Conservation (phyloP, 2,113 vertebrate species). For the Gymnobelideus leadbeateri region DNA sequence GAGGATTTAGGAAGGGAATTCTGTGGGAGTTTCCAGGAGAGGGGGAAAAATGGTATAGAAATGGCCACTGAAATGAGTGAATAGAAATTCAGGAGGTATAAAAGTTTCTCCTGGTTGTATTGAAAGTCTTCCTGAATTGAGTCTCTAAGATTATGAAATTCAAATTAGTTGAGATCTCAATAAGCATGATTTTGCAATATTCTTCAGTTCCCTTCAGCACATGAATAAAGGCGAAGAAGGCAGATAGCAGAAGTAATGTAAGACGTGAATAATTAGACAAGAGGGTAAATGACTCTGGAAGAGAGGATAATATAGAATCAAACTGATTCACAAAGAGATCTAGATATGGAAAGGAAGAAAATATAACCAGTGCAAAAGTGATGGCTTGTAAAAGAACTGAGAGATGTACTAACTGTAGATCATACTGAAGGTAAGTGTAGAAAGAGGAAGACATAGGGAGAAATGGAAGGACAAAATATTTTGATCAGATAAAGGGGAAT, state of each 20-base stretch:
- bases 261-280: not conserved
- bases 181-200: not conserved
- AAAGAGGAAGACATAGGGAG: not conserved
- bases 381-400: not conserved
- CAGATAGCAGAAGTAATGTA: not conserved
- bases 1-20: not conserved
- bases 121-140: not conserved
- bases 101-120: not conserved
- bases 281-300: not conserved
- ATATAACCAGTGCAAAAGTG: not conserved
- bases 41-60: not conserved
- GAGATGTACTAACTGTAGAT: conserved; percentile 67
- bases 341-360: not conserved
- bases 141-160: not conserved
- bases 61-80: not conserved
- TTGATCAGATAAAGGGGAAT: not conserved
- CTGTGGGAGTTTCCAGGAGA: not conserved
- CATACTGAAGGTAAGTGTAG: conserved; percentile 39
- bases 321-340: not conserved
- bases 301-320: not conserved
- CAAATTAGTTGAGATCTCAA: not conserved
- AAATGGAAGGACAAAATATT: not conserved
- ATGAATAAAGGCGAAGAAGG: not conserved
- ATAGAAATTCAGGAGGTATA: not conserved
- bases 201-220: not conserved